Evolutionary conservation across 2,888 invertebrate genomes (phyloP), one percentile per base, ranked within the genome.

Genomic region (Aphrophora alni): DNA sequence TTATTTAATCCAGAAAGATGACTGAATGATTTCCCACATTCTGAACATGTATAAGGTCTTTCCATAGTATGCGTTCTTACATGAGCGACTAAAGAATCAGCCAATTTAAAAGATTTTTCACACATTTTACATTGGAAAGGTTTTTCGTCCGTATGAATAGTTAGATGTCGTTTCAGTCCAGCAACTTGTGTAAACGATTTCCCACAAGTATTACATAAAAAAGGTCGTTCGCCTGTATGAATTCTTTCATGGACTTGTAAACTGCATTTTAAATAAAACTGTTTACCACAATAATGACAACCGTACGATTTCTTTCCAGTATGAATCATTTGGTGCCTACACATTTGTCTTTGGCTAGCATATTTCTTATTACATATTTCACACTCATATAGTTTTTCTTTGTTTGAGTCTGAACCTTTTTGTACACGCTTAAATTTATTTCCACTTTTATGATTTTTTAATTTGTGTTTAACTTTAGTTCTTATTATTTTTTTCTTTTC

Each of bases 181-280:
- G 73, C 73, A 12, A 73, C 73, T 38, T 73, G 73, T 3, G 38
- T 33, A 14, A 73, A 73, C 0, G 73, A 73, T 38, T 73, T 73
- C 12, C 73, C 73, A 38, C 73, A 73, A 33, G 28, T 73, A 28
- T 73, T 73, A 24, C 73, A 73, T 14, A 73, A 33, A 21, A 73
- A 73, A 12, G 73, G 73, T 3, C 73, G 73, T 38, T 73, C 33
- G 5, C 73, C 73, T 1, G 73, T 33, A 38, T 73, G 73, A 24
- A 73, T 73, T 28, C 73, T 28, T 38, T 73, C 73, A 73, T 73
- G 73, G 38, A 73, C 73, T 73, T 73, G 73, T 33, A 73, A 33
- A 73, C 38, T 73, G 10, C 73, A 28, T 73, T 73, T 73, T 24
- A 28, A 73, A 73, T 73, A 38, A 38, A 73, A 73, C 3, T 73